These are phyloP conservation scores for Leucania comma DNA, from an alignment of 2,888 invertebrate genomes.

Conservation along the genomic window DNA sequence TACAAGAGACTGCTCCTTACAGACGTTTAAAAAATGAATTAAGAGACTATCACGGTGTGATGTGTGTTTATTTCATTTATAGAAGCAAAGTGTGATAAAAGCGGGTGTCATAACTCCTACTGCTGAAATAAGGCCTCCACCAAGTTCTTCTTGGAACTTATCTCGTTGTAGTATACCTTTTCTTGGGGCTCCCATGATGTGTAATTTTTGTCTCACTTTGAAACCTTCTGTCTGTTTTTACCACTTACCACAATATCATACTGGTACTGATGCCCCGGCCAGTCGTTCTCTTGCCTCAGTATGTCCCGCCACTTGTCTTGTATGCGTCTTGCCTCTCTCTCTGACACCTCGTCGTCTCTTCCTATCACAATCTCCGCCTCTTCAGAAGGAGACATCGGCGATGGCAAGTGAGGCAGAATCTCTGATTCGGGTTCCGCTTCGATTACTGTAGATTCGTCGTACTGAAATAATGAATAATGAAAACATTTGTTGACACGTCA, in stretches of 20 bases:
- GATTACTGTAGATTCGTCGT: slow-evolving; percentile 92
- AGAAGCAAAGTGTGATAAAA: no score
- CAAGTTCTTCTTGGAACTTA: no score
- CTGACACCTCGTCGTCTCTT: slow-evolving; percentile 77
- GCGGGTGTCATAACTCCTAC: no score
- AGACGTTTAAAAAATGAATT: no score
- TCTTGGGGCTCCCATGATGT: no score
- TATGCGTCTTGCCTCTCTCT: slow-evolving; percentile 92
- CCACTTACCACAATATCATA: slow-evolving; percentile 94
- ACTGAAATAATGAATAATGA: slow-evolving; percentile 78
- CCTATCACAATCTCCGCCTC: slow-evolving; percentile 93
- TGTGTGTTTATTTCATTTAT: no score
- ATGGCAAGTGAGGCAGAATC: slow-evolving; percentile 88
- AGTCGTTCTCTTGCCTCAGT: slow-evolving; percentile 90
- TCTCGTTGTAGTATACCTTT: no score
- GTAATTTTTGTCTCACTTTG: neutral
- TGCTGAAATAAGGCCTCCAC: no score
- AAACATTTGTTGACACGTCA: no score
- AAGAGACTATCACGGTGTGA: no score
- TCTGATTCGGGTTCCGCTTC: slow-evolving; percentile 93
- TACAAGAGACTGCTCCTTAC: no score
- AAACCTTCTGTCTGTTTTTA: neutral
- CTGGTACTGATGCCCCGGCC: slow-evolving; percentile 89
- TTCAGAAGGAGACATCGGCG: slow-evolving; percentile 85
- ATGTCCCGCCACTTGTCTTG: slow-evolving; percentile 94